Conservation (phyloP, 2,113 vertebrate species). For the Sphyrna mokarran region DNA sequence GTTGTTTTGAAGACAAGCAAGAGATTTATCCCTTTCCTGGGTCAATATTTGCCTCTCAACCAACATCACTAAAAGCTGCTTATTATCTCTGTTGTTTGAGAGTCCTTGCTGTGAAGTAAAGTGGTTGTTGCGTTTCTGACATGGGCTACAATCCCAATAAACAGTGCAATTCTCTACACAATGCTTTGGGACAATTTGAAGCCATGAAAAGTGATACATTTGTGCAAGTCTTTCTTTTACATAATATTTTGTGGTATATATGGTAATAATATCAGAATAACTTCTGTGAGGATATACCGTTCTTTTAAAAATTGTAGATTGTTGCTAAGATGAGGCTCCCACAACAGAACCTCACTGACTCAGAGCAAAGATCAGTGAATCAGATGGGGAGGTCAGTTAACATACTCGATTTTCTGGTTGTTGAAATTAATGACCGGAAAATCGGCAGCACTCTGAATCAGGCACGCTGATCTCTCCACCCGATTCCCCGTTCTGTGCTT, state of each 20-base stretch:
- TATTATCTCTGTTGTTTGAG: not conserved
- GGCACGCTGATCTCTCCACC: not conserved
- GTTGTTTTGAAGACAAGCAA: not conserved
- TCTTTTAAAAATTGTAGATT: not conserved
- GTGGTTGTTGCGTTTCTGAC: not conserved
- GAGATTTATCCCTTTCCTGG: not conserved
- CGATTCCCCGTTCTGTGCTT: constrained; percentile 16
- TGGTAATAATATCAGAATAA: not conserved
- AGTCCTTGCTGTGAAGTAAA: not conserved
- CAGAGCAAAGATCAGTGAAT: constrained; percentile 1
- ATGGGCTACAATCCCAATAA: not conserved
- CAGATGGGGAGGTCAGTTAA: constrained; percentile 30
- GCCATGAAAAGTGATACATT: not conserved
- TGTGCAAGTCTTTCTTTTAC: not conserved
- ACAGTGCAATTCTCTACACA: not conserved
- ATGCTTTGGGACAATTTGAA: not conserved
- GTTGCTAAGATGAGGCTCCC: not conserved
- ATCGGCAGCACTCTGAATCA: not conserved
- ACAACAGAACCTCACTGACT: not conserved
- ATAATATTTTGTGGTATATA: not conserved
- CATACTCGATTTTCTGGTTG: constrained; percentile 27
- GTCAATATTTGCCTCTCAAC: not conserved
- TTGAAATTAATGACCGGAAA: constrained; percentile 33
- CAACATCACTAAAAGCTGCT: not conserved
- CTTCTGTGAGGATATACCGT: not conserved